Evolutionary conservation across 2,797 vertebrate genomes (phyloP).

Genomic region (Gorsachius magnificus): DNA sequence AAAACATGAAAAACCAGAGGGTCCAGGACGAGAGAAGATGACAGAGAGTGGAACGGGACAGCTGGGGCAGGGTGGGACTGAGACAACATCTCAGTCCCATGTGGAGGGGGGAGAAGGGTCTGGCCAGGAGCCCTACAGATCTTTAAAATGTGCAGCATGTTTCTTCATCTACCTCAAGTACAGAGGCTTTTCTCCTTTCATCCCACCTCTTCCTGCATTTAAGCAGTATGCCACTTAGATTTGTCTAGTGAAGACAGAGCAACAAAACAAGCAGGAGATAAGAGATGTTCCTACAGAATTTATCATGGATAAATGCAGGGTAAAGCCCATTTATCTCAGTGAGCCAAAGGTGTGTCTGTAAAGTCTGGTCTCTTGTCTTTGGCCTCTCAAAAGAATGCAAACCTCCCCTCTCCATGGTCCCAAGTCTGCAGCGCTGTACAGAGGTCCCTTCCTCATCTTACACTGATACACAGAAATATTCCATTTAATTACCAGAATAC

Average conservation of each 20-base stretch:
- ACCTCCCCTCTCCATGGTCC: neutral
- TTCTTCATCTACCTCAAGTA: no score
- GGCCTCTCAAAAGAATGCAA: neutral
- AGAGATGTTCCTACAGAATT: neutral
- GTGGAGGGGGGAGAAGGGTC: neutral
- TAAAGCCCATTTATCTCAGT: neutral
- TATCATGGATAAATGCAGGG: neutral
- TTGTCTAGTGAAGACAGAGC: neutral
- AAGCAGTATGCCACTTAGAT: neutral
- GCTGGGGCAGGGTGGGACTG: neutral
- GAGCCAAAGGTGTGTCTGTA: neutral
- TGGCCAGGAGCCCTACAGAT: neutral
- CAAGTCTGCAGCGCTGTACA: neutral
- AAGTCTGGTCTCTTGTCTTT: neutral
- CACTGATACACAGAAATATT: neutral
- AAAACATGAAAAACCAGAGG: neutral
- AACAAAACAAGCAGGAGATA: neutral
- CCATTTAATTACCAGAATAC: neutral
- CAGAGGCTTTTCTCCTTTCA: neutral
- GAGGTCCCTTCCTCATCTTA: neutral
- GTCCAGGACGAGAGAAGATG: rapidly evolving
- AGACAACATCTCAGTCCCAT: neutral
- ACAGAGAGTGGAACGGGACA: rapidly evolving
- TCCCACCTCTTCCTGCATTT: neutral
- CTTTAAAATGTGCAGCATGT: neutral